Base-by-base conservation (phyloP, 1,140 invertebrate species). In the Drosophila subobscura region DNA sequence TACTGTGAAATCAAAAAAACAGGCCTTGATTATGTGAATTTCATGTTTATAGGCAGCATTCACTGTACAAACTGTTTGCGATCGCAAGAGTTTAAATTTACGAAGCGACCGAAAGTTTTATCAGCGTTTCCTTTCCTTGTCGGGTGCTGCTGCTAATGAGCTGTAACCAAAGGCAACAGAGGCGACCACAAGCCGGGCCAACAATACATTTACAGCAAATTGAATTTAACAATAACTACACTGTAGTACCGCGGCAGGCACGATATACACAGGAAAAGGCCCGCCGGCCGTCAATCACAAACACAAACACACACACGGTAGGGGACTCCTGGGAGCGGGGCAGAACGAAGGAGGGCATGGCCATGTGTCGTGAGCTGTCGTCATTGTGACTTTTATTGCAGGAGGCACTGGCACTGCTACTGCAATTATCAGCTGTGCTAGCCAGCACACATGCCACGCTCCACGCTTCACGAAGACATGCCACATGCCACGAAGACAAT, bases 141-240 rank as follows among this genome's bases (percentile, higher is more conserved):
- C 53, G 29, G 33, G 51, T 61, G 70, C 53, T 72, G 46, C 42
- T 67, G 80, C 72, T 86, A 75, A 85, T 86, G 79, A 86, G 60
- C 65, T 71, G 74, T 81, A 81, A 68, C 60, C 64, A 88, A 81
- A 55, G 68, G 72, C 47, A 78, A 77, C 71, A 74, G 70, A 52
- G 61, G 55, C 77, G 73, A 67, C 60, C 60, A 63, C 70, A 61
- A 57, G 51, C 37, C 50, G 42, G n/a, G 20, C 57, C 56, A 72
- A 65, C 57, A 72, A 70, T 80, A 74, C 57, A 72, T 66, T 70
- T 60, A 59, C 75, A 64, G 60, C 44, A 78, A 83, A 83, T 83
- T 83, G 71, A 84, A 83, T 83, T 84, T 63, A 74, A 61, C 72
- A 40, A 67, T 67, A 68, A 64, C 58, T 67, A 58, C 49, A 42